These are phyloP conservation scores for Diadumene lineata DNA, from an alignment of 92 coral and sea anemone species.

Conservation along the genomic window DNA sequence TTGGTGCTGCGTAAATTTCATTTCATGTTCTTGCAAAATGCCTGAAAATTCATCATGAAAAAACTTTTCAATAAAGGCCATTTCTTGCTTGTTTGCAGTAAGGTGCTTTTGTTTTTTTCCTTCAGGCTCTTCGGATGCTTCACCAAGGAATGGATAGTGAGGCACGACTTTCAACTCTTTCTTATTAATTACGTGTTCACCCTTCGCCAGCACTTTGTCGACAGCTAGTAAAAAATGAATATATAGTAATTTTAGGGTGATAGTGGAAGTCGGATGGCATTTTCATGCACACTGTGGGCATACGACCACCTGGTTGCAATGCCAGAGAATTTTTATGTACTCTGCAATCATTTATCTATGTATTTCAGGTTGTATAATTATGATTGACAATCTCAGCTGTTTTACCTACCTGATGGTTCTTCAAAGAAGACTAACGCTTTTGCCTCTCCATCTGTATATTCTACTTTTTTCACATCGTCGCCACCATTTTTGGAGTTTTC, in stretches of 20 bases:
- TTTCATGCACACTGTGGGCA: too few species aligned
- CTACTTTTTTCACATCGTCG: conserved; percentile 52
- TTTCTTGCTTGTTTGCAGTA: neutral
- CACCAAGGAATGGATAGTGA: conserved; percentile 48
- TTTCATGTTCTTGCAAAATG: conserved; percentile 6
- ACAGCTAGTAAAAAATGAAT: conserved; percentile 33
- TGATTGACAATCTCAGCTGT: neutral
- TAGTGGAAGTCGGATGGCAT: too few species aligned
- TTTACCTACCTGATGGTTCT: conserved; percentile 54
- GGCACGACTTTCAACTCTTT: conserved; percentile 28
- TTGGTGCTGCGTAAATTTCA: conserved; percentile 8
- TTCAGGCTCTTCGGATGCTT: conserved; percentile 16
- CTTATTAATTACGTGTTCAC: conserved; percentile 34
- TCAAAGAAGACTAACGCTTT: conserved; percentile 57
- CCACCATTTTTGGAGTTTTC: conserved; percentile 55
- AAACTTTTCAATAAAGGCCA: conserved; percentile 10
- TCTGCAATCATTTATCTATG: too few species aligned
- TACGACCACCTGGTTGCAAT: too few species aligned
- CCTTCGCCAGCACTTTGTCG: conserved; percentile 11
- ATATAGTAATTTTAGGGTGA: too few species aligned
- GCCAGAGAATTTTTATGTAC: too few species aligned
- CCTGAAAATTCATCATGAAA: conserved; percentile 8
- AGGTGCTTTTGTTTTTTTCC: conserved; percentile 18
- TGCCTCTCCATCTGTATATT: conserved; percentile 20
- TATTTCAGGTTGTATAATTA: too few species aligned